A percentile compares a stretch with the other conserved stretches of the same genome.
These are phyloP conservation scores for Stramonita haemastoma DNA, from an alignment of 2,888 invertebrate species.

Conservation along the genomic window DNA sequence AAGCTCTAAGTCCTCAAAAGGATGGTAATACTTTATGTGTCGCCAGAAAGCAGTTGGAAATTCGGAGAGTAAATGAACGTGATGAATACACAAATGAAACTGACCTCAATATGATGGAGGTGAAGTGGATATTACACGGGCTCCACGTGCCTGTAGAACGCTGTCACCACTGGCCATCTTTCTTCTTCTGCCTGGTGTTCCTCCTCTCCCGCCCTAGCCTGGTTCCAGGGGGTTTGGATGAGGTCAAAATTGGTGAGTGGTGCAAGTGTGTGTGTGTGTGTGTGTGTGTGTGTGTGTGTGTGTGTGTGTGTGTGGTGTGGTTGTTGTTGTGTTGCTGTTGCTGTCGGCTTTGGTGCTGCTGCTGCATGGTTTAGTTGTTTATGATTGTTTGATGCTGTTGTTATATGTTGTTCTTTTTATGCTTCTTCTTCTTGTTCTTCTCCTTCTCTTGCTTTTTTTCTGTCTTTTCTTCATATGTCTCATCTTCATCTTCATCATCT, in stretches of 20 bases:
- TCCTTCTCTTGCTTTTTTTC: not conserved
- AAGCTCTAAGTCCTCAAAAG: no score
- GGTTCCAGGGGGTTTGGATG: conserved; percentile 8
- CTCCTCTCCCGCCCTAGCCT: not conserved
- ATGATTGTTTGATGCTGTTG: no score
- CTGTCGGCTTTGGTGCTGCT: no score
- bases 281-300: not conserved
- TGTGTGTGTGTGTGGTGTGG: not conserved
- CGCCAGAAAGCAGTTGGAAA: not conserved
- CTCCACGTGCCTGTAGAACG: not conserved
- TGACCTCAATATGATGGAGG: not conserved
- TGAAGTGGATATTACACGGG: not conserved
- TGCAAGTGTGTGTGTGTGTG: not conserved
- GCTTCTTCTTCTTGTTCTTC: not conserved
- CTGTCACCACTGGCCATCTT: not conserved
- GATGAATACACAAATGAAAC: not conserved
- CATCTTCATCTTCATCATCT: not conserved
- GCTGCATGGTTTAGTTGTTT: no score
- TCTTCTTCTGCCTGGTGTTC: not conserved
- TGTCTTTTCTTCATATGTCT: not conserved
- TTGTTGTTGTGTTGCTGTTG: no score
- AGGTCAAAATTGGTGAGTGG: conserved; percentile 14
- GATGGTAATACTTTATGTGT: no score
- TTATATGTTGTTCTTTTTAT: no score
- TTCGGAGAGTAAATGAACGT: not conserved